A percentile compares a stretch with the other conserved stretches of the same genome.
Conservation (phyloP, 2,113 vertebrate species). For the Desmodus rotundus region DNA sequence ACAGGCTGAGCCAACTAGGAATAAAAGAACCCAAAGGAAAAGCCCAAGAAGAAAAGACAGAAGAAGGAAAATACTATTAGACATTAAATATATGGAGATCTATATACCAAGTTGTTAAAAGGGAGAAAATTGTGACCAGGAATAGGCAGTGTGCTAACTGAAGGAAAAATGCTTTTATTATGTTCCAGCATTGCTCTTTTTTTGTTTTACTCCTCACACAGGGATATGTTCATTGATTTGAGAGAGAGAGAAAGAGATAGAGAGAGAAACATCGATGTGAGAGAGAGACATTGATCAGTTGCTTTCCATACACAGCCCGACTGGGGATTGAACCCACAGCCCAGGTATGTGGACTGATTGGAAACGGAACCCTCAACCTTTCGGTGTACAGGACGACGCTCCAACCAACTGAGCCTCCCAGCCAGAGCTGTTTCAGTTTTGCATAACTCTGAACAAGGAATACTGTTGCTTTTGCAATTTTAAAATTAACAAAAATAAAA, state of each 20-base stretch:
- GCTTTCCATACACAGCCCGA: too few species aligned
- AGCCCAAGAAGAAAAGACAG: neutral
- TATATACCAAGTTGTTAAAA: neutral
- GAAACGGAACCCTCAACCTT: too few species aligned
- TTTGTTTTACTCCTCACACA: too few species aligned
- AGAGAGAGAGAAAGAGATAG: too few species aligned
- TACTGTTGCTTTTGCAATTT: neutral
- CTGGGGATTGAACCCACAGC: too few species aligned
- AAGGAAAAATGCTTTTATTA: neutral
- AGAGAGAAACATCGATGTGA: too few species aligned
- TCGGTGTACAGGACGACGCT: too few species aligned
- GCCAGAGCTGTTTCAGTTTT: neutral
- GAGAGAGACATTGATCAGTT: too few species aligned
- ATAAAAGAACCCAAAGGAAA: neutral
- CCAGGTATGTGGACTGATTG: too few species aligned
- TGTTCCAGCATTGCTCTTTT: neutral
- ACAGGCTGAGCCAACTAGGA: neutral
- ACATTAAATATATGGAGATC: neutral
- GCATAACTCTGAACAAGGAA: neutral
- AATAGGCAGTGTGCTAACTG: neutral
- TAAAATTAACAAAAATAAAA: neutral
- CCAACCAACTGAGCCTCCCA: too few species aligned
- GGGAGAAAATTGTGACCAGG: neutral
- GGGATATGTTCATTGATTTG: too few species aligned
- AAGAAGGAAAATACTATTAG: neutral